These are phyloP conservation scores for Hippoglossus stenolepis DNA, from an alignment of 2,113 vertebrate genomes.

Conservation along the genomic window DNA sequence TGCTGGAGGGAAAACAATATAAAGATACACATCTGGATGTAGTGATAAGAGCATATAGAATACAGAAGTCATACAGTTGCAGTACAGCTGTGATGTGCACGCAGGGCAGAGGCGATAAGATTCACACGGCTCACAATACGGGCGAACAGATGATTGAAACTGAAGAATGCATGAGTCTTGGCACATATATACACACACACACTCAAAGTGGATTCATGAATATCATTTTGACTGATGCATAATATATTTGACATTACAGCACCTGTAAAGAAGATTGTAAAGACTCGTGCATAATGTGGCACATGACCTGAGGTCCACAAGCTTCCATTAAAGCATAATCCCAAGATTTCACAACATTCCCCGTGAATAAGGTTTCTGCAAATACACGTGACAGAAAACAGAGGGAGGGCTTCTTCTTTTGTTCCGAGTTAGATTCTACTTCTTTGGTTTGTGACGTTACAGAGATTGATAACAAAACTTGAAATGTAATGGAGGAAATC, in stretches of 20 bases:
- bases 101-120: background rate
- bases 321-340: no score
- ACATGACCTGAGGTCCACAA: background rate
- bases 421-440: background rate
- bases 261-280: background rate
- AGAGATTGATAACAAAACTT: background rate
- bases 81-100: slow-evolving; percentile 1
- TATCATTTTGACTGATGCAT: background rate
- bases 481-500: no score
- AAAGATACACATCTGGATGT: slow-evolving; percentile 57
- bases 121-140: slow-evolving; percentile 3
- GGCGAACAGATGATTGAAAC: slow-evolving; percentile 20
- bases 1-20: slow-evolving; percentile 26
- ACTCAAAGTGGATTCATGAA: background rate
- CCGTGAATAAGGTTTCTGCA: background rate
- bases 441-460: background rate
- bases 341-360: background rate
- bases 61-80: slow-evolving; percentile 21
- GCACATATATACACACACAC: background rate
- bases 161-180: slow-evolving; percentile 15
- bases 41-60: slow-evolving; percentile 32
- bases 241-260: background rate
- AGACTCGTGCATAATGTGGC: background rate
- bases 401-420: no score
- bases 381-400: background rate